A percentile compares a stretch with the other conserved stretches of the same genome.
These are phyloP conservation scores for Tor tambroides DNA, from an alignment of 2,113 vertebrate species.

Conservation along the genomic window DNA sequence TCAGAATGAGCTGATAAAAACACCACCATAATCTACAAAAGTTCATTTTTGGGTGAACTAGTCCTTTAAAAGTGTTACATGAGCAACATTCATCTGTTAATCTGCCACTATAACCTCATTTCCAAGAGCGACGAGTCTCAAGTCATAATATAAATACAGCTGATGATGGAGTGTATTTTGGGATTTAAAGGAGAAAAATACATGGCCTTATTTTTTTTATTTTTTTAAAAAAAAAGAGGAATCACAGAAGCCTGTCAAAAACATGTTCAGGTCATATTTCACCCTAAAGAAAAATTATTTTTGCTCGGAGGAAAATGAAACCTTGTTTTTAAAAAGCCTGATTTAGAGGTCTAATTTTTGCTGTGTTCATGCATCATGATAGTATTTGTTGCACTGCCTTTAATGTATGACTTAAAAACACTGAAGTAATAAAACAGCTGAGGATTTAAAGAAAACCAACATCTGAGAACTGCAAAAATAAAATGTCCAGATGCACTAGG, in stretches of 20 bases:
- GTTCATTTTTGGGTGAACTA: no score
- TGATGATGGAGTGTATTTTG: not conserved
- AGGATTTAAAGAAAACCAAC: not conserved
- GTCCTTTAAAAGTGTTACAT: conserved; percentile 1
- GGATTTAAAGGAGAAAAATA: not conserved
- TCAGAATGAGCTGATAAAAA: no score
- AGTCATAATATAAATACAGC: not conserved
- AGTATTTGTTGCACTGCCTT: not conserved
- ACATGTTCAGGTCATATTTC: not conserved
- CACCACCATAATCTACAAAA: no score
- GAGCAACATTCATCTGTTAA: not conserved
- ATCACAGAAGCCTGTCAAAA: no score
- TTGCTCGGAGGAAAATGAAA: not conserved
- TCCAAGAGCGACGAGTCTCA: no score
- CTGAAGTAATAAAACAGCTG: not conserved
- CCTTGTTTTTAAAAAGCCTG: not conserved
- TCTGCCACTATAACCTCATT: no score
- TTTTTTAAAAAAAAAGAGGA: conserved; percentile 24
- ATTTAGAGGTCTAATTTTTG: not conserved
- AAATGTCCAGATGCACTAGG: not conserved
- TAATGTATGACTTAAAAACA: not conserved
- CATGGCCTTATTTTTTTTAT: conserved; percentile 50
- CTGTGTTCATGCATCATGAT: no score
- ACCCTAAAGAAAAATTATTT: not conserved
- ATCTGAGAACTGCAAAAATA: not conserved